Evolutionary conservation across 2,113 vertebrate genomes (phyloP), one percentile per base, ranked within the genome.

Genomic region (Tricholaema leucomelas): DNA sequence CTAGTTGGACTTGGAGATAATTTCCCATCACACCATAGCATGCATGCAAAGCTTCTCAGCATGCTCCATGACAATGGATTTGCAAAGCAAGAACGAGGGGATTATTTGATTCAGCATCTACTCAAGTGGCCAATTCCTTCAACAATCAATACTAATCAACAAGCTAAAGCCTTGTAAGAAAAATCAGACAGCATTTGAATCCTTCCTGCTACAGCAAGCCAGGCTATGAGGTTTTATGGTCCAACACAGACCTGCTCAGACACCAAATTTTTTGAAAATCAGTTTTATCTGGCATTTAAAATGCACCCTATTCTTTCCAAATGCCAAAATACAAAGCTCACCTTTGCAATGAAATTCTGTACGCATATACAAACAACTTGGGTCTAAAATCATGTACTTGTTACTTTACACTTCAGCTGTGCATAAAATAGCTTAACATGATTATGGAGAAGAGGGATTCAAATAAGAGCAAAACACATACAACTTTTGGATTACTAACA

Each of bases 81-180:
- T 94, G 78, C 88, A 93, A 97, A 96, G 96, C 87, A 87, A 95
- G 94, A 97, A 96, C 44, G 94, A 96, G 76, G 83, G 94, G 96
- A 97, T 98, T 97, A 98, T 97, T 97, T 97, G 97, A 98, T 97
- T 97, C 95, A 94, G 95, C 93, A 95, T 96, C 96, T 95, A 97
- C 96, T 97, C 94, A 97, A 97, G 96, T 94, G 94, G 96, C 97
- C 98, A 97, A 97, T 97, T 98, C 96, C 90, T 87, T 94, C 85
- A 92, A 91, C 96, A 96, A 98, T 98, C 98, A 97, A 98, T 98
- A 98, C 91, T 96, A 97, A 98, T 98, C 97, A 98, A 97, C 91
- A 55, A 80, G 80, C 90, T 93, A 86, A 93, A 94, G 87, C 85
- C 92, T 96, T 91, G 38, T 77, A 87, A 97, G 79, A 96, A 96